Percentiles rank a stretch among this genome's conserved stretches.
Evolutionary conservation across 2,888 invertebrate genomes (phyloP).

Genomic region (Herminia tarsipennalis): DNA sequence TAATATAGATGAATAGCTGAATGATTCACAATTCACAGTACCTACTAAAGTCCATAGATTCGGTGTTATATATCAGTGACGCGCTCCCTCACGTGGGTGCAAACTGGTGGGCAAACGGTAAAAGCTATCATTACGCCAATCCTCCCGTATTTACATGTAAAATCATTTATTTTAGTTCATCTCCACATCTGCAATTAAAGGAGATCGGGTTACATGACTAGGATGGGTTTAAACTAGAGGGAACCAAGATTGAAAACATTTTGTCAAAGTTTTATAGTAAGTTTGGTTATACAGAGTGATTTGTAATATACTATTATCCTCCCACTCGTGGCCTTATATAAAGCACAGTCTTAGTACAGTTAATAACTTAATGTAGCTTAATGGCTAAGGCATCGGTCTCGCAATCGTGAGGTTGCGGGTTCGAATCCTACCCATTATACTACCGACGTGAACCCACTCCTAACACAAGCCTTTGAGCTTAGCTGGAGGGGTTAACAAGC

Average conservation of each 20-base stretch:
- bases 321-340: too few species aligned
- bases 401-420: too few species aligned
- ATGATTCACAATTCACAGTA: neutral
- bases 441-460: too few species aligned
- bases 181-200: constrained; percentile 65
- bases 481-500: too few species aligned
- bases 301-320: too few species aligned
- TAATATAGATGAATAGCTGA: neutral
- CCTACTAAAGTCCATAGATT: constrained; percentile 1
- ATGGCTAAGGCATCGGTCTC: too few species aligned
- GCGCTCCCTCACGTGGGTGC: neutral
- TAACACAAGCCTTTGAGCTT: too few species aligned
- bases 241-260: constrained; percentile 17
- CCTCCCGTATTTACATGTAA: constrained; percentile 59
- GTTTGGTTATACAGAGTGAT: too few species aligned
- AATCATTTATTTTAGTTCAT: constrained; percentile 68
- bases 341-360: too few species aligned
- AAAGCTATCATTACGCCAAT: constrained; percentile 68
- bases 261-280: too few species aligned
- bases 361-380: too few species aligned
- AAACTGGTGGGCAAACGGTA: constrained; percentile 44
- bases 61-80: constrained; percentile 6
- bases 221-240: constrained; percentile 14
- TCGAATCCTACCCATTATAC: too few species aligned
- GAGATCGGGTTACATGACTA: constrained; percentile 55